Conservation (phyloP, 2,113 vertebrate species). For the Cariama cristata region DNA sequence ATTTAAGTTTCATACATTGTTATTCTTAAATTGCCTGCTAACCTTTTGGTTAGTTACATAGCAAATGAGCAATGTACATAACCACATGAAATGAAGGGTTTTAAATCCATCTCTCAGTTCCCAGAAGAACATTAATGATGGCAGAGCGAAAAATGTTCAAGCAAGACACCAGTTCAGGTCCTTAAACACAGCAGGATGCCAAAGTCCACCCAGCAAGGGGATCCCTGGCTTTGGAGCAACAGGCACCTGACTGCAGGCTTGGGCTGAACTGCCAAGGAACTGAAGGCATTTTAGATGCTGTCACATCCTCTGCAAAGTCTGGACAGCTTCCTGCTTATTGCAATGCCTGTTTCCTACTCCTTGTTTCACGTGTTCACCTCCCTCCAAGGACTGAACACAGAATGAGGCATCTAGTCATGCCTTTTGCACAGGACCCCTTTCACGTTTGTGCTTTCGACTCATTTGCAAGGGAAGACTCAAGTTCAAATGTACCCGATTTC, state of each 20-base stretch:
- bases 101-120: not conserved
- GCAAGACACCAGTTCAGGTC: not conserved
- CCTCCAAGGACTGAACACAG: accelerated
- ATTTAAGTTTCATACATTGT: not conserved
- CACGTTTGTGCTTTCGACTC: not conserved
- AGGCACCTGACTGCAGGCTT: not conserved
- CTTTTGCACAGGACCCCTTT: not conserved
- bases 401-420: accelerated
- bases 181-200: not conserved
- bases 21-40: not conserved
- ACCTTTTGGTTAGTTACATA: not conserved
- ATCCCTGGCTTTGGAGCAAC: not conserved
- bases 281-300: not conserved
- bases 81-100: not conserved
- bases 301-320: not conserved
- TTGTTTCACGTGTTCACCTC: not conserved
- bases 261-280: not conserved
- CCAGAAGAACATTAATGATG: not conserved
- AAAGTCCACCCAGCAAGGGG: accelerated
- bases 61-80: not conserved
- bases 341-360: not conserved
- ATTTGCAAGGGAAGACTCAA: not conserved
- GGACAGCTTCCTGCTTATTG: not conserved
- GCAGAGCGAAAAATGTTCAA: not conserved
- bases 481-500: not conserved